Base-by-base conservation (phyloP, 2,888 invertebrate species). In the Fragum fragum region DNA sequence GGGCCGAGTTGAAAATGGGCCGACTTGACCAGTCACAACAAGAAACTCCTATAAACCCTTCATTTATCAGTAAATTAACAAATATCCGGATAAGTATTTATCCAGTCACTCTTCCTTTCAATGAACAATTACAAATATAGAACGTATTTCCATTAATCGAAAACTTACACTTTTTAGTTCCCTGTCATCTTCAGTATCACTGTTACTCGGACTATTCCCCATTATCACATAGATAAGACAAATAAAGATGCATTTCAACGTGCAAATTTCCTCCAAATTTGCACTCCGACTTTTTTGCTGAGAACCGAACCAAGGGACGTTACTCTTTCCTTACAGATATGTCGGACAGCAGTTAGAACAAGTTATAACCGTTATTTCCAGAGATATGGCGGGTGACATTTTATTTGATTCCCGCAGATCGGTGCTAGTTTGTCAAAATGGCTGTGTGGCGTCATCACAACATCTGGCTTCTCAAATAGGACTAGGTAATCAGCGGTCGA, bases 181-280 rank as follows among this genome's bases (percentile, higher is more conserved):
- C 53, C 85, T 82, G 66, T 92, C 93, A 63, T 92, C 92, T 52
- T 92, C 93, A 57, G 87, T 90, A 77, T 92, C 92, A 85, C 90
- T 91, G 70, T 83, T 89, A 72, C 90, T 91, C 53, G 90, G 82
- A 78, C 87, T 88, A 78, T 88, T 90, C 63, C 91, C 91, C 91
- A 91, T 90, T 28, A 61, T 76, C 57, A 70, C 47, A 47, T 9
- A 9, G 5, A 18, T 47, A 9, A 14, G 14, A 47, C 47, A 16
- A 47, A 6, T 36, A 36, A 36, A 9, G 32, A 9, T 36, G 32
- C 47, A 47, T 47, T 18, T 14, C 47, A 47, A 47, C 3, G 23
- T 23, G 21, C 3, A 61, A 61, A 61, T 32, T 61, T 26, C 61
- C n/a, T 61, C 5, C 29, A 6, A 47, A 47, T 47, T 47, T 9